Base-by-base conservation (phyloP, 1,140 invertebrate genomes). In the Cherax quadricarinatus region DNA sequence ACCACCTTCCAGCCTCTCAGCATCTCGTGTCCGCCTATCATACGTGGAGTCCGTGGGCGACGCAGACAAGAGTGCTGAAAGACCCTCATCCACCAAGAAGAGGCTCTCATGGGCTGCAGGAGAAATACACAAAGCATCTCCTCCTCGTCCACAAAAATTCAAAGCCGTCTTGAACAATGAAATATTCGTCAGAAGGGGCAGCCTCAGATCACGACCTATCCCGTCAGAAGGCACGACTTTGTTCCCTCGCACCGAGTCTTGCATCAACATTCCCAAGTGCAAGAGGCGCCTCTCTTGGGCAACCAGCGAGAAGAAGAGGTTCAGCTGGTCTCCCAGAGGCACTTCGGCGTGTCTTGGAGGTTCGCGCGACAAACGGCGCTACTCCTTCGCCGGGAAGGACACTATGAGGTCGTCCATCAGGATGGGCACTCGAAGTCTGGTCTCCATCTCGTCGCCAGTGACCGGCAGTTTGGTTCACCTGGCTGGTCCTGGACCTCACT, bases 281-380 rank as follows among this genome's bases (percentile, higher is more conserved):
- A 91, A 91, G 78, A 86, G 82, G 60, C 84, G 82, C 10, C 60
- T 91, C 12, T 91, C 90, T 1, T 91, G 90, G 90, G 75, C 90
- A 75, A 51, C 90, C 90, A 70, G 75, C 78, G 83, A 91, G 30
- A 91, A 79, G 84, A 91, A 86, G 70, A 79, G 90, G 41, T 86
- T 86, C 62, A 91, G 90, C 24, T 91, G 90, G 90, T 86, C 90
- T 24, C 90, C 90, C 41, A 60, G 85, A 24, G 73, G 79, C 18
- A n/a, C 30, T 30, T 80, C 90, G 4, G 48, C 51, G 41, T 41
- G 30, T 41, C 57, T 51, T n/a, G 30, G 51, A 21, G 51, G 21
- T 51, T 41, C 18, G n/a, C 7, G 21, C 57, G 62, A 87, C 10
- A 57, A 62, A 30, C 90, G 90, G 9, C 84, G 90, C 9, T 86